phyloP scores from a whole-genome alignment of 2,888 invertebrate genomes.

The Agrotis puta region DNA sequence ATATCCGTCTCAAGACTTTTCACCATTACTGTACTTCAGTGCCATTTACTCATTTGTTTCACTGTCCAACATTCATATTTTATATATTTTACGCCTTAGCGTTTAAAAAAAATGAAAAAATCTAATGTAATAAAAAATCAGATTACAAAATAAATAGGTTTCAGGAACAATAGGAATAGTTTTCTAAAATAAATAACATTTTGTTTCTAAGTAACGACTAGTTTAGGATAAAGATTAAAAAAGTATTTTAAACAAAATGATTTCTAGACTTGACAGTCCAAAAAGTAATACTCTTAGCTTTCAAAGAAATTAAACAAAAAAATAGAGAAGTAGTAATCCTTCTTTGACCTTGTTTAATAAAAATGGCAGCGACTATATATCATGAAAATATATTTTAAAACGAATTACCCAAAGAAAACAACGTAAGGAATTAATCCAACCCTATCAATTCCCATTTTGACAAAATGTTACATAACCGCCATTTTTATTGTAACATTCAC shows the following conservation, averaged over 20 bases:
- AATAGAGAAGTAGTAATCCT: constrained; percentile 7
- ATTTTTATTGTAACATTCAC: constrained; percentile 27
- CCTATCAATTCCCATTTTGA: constrained; percentile 72
- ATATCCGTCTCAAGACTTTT: constrained; percentile 24
- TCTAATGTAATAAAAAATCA: constrained; percentile 3
- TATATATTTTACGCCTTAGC: background rate
- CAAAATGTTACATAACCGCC: constrained; percentile 26
- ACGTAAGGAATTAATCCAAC: constrained; percentile 77
- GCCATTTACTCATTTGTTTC: background rate
- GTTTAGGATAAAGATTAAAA: constrained; percentile 13
- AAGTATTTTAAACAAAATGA: background rate
- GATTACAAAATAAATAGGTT: constrained; percentile 18
- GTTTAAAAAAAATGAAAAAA: background rate
- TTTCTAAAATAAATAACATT: constrained; percentile 8
- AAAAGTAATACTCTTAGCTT: background rate
- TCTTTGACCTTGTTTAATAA: constrained; percentile 30
- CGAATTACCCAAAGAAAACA: background rate
- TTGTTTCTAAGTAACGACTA: constrained; percentile 26
- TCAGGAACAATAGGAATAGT: constrained; percentile 22
- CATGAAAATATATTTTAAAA: background rate
- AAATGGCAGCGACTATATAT: constrained; percentile 26
- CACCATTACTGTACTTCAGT: constrained; percentile 17
- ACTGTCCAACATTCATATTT: constrained; percentile 6
- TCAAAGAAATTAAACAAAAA: background rate
- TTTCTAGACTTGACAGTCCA: constrained; percentile 10